Evolutionary conservation across 2,888 invertebrate genomes (phyloP).

Genomic region (Cryptocephalus moraei): DNA sequence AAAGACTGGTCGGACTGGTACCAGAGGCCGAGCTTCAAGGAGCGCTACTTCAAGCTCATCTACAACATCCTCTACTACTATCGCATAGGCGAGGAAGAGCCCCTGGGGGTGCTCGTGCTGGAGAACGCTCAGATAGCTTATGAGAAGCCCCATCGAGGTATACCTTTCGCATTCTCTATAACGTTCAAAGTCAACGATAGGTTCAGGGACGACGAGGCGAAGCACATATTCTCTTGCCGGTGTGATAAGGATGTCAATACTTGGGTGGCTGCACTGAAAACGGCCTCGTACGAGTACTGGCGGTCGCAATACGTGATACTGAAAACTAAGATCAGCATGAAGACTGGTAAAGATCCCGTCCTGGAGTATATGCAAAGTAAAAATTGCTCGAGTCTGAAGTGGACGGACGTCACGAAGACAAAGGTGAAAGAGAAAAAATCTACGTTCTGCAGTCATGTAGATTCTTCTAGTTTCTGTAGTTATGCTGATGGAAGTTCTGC

Average conservation of each 20-base stretch:
- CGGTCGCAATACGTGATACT: constrained; percentile 51
- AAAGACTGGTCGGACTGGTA: constrained; percentile 42
- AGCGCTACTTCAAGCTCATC: constrained; percentile 66
- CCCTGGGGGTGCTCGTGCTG: constrained; percentile 62
- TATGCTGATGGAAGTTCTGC: too few species aligned
- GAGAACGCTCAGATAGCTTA: constrained; percentile 62
- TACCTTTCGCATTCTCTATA: constrained; percentile 66
- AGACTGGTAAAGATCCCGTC: constrained; percentile 52
- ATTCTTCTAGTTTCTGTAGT: constrained; percentile 7
- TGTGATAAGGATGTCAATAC: constrained; percentile 60
- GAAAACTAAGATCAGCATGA: constrained; percentile 55
- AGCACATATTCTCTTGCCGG: constrained; percentile 60
- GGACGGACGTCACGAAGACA: constrained; percentile 20
- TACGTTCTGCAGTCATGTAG: constrained; percentile 31
- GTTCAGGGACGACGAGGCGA: constrained; percentile 37
- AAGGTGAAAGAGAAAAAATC: constrained; percentile 26
- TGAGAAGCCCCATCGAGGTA: constrained; percentile 52
- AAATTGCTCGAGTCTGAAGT: constrained; percentile 13
- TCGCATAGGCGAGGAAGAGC: constrained; percentile 55
- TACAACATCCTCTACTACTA: constrained; percentile 70
- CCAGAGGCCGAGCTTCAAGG: constrained; percentile 48
- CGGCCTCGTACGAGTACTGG: constrained; percentile 63
- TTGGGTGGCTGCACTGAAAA: constrained; percentile 58
- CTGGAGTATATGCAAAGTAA: constrained; percentile 31
- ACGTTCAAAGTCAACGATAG: constrained; percentile 51